Percentiles rank a stretch among this genome's conserved stretches.
Conservation (phyloP, 2,113 vertebrate genomes). For the Theristicus caerulescens region DNA sequence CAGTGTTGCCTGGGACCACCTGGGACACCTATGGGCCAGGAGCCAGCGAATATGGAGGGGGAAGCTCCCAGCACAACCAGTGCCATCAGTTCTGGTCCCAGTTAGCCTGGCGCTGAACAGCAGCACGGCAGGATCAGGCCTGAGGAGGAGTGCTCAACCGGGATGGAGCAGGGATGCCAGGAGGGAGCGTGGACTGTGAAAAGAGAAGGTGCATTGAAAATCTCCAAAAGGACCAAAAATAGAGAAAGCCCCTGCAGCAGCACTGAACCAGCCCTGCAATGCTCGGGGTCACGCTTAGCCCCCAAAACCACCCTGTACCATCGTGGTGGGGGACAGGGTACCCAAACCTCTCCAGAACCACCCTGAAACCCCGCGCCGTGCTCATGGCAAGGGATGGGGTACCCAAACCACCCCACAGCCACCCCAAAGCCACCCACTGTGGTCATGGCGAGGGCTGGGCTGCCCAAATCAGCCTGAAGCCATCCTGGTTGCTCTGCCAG, state of each 20-base stretch:
- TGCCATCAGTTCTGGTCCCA: neutral
- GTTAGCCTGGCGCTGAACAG: neutral
- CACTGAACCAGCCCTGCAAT: fast-evolving
- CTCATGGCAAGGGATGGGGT: neutral
- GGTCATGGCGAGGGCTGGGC: neutral
- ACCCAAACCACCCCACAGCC: neutral
- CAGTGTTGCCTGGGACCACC: neutral
- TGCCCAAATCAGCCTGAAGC: neutral
- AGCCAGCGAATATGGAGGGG: neutral
- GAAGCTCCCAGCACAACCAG: neutral
- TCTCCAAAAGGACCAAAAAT: neutral
- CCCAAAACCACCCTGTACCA: neutral
- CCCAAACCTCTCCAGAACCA: neutral
- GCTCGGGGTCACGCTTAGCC: too few species aligned
- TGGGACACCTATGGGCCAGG: fast-evolving
- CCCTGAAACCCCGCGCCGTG: fast-evolving
- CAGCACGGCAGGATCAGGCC: fast-evolving
- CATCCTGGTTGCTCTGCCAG: fast-evolving
- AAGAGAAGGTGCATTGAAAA: neutral
- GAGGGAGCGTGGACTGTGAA: fast-evolving
- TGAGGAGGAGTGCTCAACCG: fast-evolving
- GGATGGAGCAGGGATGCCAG: neutral
- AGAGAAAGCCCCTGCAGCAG: neutral
- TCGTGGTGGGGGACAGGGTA: too few species aligned
- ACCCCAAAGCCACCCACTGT: neutral